These are phyloP conservation scores for Chymomyza caudatula DNA, from an alignment of 2,888 invertebrate species.

Conservation along the genomic window DNA sequence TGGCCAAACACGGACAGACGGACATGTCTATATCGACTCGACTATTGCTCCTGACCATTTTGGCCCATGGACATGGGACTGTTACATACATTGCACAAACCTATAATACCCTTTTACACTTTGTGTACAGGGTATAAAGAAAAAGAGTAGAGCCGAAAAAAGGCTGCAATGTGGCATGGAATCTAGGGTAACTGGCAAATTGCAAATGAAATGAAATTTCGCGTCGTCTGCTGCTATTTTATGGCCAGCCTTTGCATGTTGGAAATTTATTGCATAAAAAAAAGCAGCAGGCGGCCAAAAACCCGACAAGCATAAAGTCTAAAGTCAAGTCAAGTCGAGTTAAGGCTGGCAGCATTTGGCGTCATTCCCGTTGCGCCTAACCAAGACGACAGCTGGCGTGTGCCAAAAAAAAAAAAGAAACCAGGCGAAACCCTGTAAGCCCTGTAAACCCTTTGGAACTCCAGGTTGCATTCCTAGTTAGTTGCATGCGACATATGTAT, in stretches of 20 bases:
- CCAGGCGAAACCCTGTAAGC: neutral
- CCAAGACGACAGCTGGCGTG: slow-evolving; percentile 59
- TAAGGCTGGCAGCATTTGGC: slow-evolving; percentile 24
- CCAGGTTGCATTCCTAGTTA: neutral
- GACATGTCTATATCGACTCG: too few relatives aligned
- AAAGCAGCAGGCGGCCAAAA: slow-evolving; percentile 25
- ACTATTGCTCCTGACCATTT: too few relatives aligned
- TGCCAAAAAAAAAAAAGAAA: slow-evolving; percentile 38
- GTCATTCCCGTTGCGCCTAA: slow-evolving; percentile 15
- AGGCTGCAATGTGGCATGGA: slow-evolving; percentile 22
- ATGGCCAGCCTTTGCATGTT: slow-evolving; percentile 61
- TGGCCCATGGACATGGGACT: too few relatives aligned
- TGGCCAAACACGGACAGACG: too few relatives aligned
- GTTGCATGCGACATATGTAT: slow-evolving; percentile 47
- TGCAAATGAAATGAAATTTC: slow-evolving; percentile 55
- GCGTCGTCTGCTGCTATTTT: slow-evolving; percentile 59
- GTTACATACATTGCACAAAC: too few relatives aligned
- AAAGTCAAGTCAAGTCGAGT: slow-evolving; percentile 19
- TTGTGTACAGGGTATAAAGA: too few relatives aligned
- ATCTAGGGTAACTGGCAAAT: slow-evolving; percentile 60
- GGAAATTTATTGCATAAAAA: slow-evolving; percentile 55
- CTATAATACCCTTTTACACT: too few relatives aligned
- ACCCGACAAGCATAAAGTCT: slow-evolving; percentile 21
- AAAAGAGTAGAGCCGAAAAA: neutral
- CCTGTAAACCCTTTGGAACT: neutral